Evolutionary conservation across 2,797 vertebrate species (phyloP).

Genomic region (Pseudomugil gertrudae): DNA sequence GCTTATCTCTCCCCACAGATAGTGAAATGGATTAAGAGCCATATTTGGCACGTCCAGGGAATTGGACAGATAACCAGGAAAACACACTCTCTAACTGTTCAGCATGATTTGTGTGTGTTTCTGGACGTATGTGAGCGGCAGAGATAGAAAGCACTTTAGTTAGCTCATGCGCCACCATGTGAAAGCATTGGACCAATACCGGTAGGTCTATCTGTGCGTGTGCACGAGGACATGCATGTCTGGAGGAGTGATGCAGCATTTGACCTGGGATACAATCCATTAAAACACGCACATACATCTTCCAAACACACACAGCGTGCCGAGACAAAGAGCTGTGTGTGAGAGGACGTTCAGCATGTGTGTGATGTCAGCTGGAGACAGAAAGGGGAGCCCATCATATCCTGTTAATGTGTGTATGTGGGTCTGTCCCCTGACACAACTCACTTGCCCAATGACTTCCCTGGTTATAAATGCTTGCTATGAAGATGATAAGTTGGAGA

Average conservation of each 20-base stretch:
- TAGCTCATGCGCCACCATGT: constrained; percentile 37
- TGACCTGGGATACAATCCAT: constrained; percentile 75
- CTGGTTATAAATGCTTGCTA: constrained; percentile 57
- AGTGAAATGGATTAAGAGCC: constrained; percentile 84
- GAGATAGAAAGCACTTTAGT: constrained; percentile 44
- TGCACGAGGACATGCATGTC: constrained; percentile 48
- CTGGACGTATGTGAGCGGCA: constrained; percentile 27
- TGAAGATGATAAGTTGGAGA: constrained; percentile 51
- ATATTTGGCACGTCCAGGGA: constrained; percentile 80
- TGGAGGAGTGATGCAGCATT: constrained; percentile 74
- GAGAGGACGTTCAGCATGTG: constrained; percentile 78
- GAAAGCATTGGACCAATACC: constrained; percentile 59
- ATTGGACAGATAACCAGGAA: constrained; percentile 81
- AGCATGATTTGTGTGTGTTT: constrained; percentile 65
- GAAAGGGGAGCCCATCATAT: constrained; percentile 77
- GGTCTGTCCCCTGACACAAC: constrained; percentile 71
- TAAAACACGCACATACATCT: constrained; percentile 77
- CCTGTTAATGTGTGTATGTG: constrained; percentile 67
- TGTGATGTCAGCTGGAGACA: constrained; percentile 80
- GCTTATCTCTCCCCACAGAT: constrained; percentile 84
- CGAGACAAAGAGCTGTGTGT: constrained; percentile 71
- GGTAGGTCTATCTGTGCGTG: constrained; percentile 28
- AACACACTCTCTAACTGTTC: constrained; percentile 76
- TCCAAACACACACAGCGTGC: constrained; percentile 68
- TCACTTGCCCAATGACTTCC: constrained; percentile 56